Evolutionary conservation across 2,797 vertebrate genomes (phyloP).

Genomic region (Amblyraja radiata): DNA sequence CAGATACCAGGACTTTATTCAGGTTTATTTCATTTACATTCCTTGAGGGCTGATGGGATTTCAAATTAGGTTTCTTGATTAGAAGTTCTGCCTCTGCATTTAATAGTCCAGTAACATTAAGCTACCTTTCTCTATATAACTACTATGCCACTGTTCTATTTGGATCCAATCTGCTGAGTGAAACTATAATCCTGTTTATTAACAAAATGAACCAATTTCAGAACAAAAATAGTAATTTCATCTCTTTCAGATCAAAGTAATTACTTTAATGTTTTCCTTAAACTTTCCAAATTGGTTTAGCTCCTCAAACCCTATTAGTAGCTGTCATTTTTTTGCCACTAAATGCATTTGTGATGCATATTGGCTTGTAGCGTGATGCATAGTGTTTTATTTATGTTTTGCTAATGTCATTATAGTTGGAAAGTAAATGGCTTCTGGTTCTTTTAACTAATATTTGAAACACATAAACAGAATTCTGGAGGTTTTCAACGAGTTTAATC

Average conservation of each 20-base stretch:
- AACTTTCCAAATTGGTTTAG: conserved; percentile 73
- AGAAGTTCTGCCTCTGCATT: no score
- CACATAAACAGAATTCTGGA: not conserved
- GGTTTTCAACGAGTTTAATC: conserved; percentile 49
- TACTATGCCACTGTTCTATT: conserved; percentile 40
- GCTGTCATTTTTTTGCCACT: conserved; percentile 64
- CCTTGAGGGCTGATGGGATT: not conserved
- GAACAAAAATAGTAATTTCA: conserved; percentile 31
- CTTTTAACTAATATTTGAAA: not conserved
- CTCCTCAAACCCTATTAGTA: conserved; percentile 67
- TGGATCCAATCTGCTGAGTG: conserved; percentile 75
- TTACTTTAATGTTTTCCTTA: conserved; percentile 72
- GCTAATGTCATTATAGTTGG: conserved; percentile 18
- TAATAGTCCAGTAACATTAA: no score
- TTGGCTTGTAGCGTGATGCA: conserved; percentile 3
- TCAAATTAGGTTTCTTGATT: not conserved
- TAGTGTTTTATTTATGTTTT: conserved; percentile 17
- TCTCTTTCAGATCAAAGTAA: conserved; percentile 47
- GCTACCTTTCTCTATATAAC: no score
- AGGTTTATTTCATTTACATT: not conserved
- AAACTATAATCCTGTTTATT: conserved; percentile 88
- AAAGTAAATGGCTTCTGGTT: not conserved
- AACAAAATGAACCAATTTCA: conserved; percentile 35
- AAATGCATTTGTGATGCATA: conserved; percentile 56
- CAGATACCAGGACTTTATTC: no score